Evolutionary conservation across 2,797 vertebrate genomes (phyloP).

Genomic region (Crenuchus spilurus): DNA sequence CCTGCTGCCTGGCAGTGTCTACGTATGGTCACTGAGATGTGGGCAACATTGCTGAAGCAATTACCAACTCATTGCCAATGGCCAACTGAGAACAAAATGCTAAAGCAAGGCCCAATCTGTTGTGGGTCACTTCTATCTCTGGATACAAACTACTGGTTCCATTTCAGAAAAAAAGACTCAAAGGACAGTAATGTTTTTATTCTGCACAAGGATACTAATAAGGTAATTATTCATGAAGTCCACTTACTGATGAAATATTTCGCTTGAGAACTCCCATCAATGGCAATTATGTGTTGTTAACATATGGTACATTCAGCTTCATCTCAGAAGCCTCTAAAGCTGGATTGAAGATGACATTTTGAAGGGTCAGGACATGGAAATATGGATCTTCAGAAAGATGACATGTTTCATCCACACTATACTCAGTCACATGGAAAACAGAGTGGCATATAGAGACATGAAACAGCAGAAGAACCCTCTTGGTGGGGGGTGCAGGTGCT

Average conservation of each 20-base stretch:
- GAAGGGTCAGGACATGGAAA: background rate
- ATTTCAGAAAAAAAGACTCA: slow-evolving; percentile 17
- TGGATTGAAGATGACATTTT: background rate
- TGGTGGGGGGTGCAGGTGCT: background rate
- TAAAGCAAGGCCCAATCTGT: slow-evolving; percentile 24
- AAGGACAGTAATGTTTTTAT: background rate
- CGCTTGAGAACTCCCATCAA: slow-evolving; percentile 29
- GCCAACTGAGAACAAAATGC: slow-evolving; percentile 34
- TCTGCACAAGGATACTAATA: slow-evolving; percentile 30
- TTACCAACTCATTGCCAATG: slow-evolving; percentile 30
- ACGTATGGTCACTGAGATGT: slow-evolving; percentile 37
- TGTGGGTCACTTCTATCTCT: slow-evolving; percentile 11
- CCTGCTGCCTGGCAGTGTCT: slow-evolving; percentile 23
- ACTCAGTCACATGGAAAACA: slow-evolving; percentile 4
- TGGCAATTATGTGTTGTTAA: slow-evolving; percentile 24
- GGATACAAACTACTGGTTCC: background rate
- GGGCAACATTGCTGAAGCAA: slow-evolving; percentile 36
- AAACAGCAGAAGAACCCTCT: background rate
- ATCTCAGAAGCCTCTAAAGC: background rate
- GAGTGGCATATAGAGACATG: slow-evolving; percentile 7
- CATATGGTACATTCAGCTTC: background rate
- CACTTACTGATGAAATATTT: slow-evolving; percentile 29
- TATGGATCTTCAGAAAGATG: background rate
- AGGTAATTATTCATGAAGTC: slow-evolving; percentile 36
- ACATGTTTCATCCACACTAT: slow-evolving; percentile 8